phyloP scores from a whole-genome alignment of 1,140 invertebrate genomes.

The Thalassaphorura encarpata region DNA sequence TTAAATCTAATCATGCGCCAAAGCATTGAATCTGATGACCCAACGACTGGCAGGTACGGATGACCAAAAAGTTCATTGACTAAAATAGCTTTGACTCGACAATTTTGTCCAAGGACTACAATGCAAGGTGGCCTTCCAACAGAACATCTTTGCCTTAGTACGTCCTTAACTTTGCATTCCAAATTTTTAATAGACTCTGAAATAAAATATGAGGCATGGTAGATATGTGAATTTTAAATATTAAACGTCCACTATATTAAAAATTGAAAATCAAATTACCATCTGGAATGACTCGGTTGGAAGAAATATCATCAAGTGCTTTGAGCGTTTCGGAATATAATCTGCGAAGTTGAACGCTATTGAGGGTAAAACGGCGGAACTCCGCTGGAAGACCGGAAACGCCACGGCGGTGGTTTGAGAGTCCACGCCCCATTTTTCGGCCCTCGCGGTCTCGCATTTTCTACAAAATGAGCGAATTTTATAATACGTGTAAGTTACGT shows the following conservation, averaged over 20 bases:
- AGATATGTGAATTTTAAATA: slow-evolving; percentile 8
- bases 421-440: too few species aligned
- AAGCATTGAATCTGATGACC: slow-evolving; percentile 34
- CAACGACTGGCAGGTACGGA: slow-evolving; percentile 49
- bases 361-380: slow-evolving; percentile 44
- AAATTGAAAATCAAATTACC: slow-evolving; percentile 42
- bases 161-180: slow-evolving; percentile 38
- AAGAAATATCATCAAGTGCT: slow-evolving; percentile 52
- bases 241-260: slow-evolving; percentile 10
- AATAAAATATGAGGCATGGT: slow-evolving; percentile 37
- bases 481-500: too few species aligned
- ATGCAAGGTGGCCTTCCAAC: slow-evolving; percentile 40
- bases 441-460: too few species aligned
- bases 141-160: slow-evolving; percentile 23
- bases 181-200: slow-evolving; percentile 39
- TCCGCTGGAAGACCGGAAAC: slow-evolving; percentile 40
- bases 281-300: slow-evolving; percentile 49
- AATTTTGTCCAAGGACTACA: slow-evolving; percentile 58
- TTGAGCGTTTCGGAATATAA: slow-evolving; percentile 56
- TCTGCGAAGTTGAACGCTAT: slow-evolving; percentile 43
- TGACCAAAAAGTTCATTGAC: slow-evolving; percentile 60
- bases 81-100: slow-evolving; percentile 55
- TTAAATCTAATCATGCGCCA: slow-evolving; percentile 64
- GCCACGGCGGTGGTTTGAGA: too few species aligned
- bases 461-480: slow-evolving; percentile 1